Conservation (phyloP, 2,888 invertebrate species). For the Pyrocoelia pectoralis region DNA sequence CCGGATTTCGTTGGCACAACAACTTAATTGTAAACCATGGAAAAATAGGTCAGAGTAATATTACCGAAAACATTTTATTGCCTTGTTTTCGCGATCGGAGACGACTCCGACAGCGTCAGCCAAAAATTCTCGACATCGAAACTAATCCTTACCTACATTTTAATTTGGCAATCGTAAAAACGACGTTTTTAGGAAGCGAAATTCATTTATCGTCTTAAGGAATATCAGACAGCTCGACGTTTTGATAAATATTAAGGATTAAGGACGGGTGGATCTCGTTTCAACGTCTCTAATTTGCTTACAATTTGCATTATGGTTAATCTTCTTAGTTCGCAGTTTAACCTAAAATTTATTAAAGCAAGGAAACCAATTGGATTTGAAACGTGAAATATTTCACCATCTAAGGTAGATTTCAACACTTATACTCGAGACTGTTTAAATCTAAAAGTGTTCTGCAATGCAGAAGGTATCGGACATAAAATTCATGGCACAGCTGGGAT, state of each 20-base stretch:
- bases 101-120: not conserved
- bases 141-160: not conserved
- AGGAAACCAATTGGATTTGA: not conserved
- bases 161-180: conserved; percentile 4
- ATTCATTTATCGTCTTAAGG: conserved; percentile 19
- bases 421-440: conserved; percentile 33
- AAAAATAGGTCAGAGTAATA: not conserved
- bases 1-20: conserved; percentile 8
- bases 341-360: conserved; percentile 7
- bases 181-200: conserved; percentile 8
- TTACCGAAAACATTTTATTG: not conserved
- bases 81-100: not conserved
- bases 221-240: conserved; percentile 15
- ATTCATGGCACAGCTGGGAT: conserved; percentile 41
- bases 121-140: not conserved
- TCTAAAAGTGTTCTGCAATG: conserved; percentile 38
- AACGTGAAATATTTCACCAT: not conserved
- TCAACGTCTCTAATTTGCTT: conserved; percentile 21
- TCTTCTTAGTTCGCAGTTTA: conserved; percentile 12
- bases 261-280: conserved; percentile 9
- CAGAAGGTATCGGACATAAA: conserved; percentile 33
- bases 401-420: not conserved
- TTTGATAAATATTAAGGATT: conserved; percentile 26
- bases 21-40: not conserved
- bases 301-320: conserved; percentile 25